Conservation (phyloP, 2,888 invertebrate species). For the Lasioglossum oenotherae region DNA sequence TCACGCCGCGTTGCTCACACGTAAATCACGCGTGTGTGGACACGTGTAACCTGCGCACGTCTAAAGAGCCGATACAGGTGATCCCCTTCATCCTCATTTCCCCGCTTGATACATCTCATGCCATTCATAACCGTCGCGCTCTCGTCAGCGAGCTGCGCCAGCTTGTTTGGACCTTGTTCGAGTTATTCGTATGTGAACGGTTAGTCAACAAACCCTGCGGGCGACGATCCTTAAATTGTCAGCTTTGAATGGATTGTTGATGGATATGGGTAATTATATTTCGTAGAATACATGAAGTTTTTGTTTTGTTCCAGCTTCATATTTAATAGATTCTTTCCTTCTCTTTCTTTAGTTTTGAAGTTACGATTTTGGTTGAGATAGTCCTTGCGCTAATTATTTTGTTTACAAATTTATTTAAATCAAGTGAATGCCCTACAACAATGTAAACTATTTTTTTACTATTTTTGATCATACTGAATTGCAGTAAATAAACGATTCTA, state of each 20-base stretch:
- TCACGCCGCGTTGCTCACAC: constrained; percentile 27
- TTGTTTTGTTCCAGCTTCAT: not conserved
- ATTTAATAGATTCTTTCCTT: not conserved
- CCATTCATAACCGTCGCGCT: constrained; percentile 49
- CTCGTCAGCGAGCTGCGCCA: constrained; percentile 21
- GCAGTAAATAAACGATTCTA: too few species aligned
- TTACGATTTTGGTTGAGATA: not conserved
- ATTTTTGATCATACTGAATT: too few species aligned
- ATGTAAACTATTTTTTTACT: too few species aligned
- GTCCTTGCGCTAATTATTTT: too few species aligned
- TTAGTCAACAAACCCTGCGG: not conserved
- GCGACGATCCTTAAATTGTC: not conserved
- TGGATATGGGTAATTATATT: too few species aligned
- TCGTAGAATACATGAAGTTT: not conserved
- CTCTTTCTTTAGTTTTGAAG: not conserved
- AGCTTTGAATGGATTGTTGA: too few species aligned
- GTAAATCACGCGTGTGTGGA: constrained; percentile 20
- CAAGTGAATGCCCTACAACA: too few species aligned
- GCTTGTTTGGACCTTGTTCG: not conserved
- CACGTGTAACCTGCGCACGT: constrained; percentile 34
- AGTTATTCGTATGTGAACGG: not conserved
- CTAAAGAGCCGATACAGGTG: constrained; percentile 57
- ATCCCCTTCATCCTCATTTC: constrained; percentile 44
- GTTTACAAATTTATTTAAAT: too few species aligned
- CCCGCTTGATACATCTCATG: constrained; percentile 27